Conservation (phyloP, 2,113 vertebrate genomes). For the Himantopus leucocephalus region DNA sequence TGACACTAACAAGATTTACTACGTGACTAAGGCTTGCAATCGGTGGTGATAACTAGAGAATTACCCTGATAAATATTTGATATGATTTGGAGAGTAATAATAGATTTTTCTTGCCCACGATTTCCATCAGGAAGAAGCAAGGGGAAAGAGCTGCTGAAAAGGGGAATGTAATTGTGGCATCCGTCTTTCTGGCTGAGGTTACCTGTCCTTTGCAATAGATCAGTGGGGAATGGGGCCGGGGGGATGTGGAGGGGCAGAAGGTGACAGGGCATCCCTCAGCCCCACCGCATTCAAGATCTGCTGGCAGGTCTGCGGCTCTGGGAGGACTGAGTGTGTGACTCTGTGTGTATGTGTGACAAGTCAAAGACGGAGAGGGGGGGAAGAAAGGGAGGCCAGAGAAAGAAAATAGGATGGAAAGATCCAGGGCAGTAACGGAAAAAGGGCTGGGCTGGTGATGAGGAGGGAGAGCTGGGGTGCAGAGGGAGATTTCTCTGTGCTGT, state of each 20-base stretch:
- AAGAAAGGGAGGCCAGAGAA: neutral
- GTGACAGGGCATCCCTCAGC: slow-evolving; percentile 37
- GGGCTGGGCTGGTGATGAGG: neutral
- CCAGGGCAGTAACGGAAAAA: neutral
- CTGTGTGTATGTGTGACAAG: neutral
- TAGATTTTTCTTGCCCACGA: slow-evolving; percentile 58
- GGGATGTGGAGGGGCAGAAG: neutral
- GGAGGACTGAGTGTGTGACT: neutral
- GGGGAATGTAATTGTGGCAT: slow-evolving; percentile 35
- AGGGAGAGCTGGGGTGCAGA: neutral
- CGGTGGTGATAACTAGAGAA: slow-evolving; percentile 60
- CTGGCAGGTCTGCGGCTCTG: neutral
- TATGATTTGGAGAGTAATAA: slow-evolving; percentile 66
- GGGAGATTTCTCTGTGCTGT: neutral
- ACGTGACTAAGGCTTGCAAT: slow-evolving; percentile 40
- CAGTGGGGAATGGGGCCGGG: neutral
- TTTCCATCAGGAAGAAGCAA: slow-evolving; percentile 47
- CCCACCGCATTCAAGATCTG: neutral
- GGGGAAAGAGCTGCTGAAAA: slow-evolving; percentile 21
- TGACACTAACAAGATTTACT: slow-evolving; percentile 60
- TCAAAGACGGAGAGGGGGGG: neutral
- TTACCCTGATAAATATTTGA: slow-evolving; percentile 72
- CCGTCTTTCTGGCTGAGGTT: slow-evolving; percentile 44
- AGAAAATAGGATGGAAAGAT: neutral
- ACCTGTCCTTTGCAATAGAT: slow-evolving; percentile 12